Percentiles rank a stretch among this genome's conserved stretches.
Conservation (phyloP, 1,140 invertebrate genomes). For the Hyles vespertilio region DNA sequence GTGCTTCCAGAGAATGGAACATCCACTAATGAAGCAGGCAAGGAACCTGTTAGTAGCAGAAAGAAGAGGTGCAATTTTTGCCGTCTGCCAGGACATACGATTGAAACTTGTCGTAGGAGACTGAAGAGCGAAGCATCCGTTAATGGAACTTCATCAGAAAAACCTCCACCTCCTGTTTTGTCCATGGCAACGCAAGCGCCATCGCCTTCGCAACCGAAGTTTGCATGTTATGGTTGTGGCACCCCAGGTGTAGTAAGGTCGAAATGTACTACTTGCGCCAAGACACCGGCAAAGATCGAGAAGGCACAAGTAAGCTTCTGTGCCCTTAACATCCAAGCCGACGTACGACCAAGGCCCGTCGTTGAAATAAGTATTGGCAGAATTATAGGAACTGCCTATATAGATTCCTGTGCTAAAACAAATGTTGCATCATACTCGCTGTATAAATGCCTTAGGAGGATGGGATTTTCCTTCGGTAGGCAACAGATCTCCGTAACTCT, state of each 20-base stretch:
- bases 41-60: background rate
- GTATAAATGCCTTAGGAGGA: background rate
- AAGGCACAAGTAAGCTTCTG: background rate
- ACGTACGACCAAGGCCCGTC: slow-evolving; percentile 1
- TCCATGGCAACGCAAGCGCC: background rate
- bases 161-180: background rate
- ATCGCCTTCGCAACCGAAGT: slow-evolving; percentile 3
- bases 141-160: background rate
- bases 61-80: background rate
- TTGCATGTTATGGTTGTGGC: slow-evolving; percentile 25
- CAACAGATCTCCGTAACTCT: background rate
- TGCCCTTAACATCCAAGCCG: background rate
- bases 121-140: background rate
- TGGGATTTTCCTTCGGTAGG: background rate
- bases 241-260: slow-evolving; percentile 14
- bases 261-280: slow-evolving; percentile 10
- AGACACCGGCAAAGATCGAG: background rate
- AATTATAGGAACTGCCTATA: background rate
- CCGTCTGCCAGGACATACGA: background rate
- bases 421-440: background rate
- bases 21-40: background rate
- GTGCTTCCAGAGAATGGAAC: background rate
- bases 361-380: background rate
- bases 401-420: background rate
- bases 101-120: background rate